Conservation (phyloP, 2,797 vertebrate genomes). For the Poeciliopsis infans region DNA sequence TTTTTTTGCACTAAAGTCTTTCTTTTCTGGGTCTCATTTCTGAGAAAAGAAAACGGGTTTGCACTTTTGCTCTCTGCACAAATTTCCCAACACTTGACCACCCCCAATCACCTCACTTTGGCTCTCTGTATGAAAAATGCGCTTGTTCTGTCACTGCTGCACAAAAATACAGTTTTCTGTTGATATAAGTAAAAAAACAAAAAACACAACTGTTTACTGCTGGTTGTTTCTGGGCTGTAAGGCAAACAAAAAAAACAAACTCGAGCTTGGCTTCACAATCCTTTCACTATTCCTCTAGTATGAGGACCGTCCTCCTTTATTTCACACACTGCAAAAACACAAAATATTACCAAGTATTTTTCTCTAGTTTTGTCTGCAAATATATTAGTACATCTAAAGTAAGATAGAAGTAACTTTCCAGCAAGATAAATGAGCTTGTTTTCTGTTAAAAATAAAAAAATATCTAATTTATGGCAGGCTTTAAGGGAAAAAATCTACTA, state of each 20-base stretch:
- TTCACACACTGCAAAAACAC: constrained; percentile 9
- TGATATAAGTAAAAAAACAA: constrained; percentile 11
- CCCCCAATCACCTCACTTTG: constrained; percentile 46
- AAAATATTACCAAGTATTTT: no score
- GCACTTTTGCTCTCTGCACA: constrained; percentile 69
- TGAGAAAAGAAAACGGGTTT: not conserved
- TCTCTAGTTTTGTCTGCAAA: no score
- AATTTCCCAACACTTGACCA: constrained; percentile 42
- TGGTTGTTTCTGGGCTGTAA: constrained; percentile 36
- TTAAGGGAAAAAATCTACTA: no score
- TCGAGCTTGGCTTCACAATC: constrained; percentile 46
- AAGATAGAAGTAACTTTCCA: no score
- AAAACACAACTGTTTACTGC: not conserved
- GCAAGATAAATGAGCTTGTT: no score
- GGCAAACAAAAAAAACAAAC: constrained; percentile 29
- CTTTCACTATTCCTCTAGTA: constrained; percentile 38
- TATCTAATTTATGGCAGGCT: no score
- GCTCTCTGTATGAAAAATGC: constrained; percentile 5
- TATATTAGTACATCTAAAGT: no score
- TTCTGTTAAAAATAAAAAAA: no score
- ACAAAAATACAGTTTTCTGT: constrained; percentile 32
- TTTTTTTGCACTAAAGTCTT: constrained; percentile 42
- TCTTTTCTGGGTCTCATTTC: constrained; percentile 38
- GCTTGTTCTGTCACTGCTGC: constrained; percentile 31
- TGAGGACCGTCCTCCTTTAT: not conserved